A percentile compares a stretch with the other conserved stretches of the same genome.
Evolutionary conservation across 92 coral and sea anemone genomes (phyloP).

Genomic region (Ricordea florida): DNA sequence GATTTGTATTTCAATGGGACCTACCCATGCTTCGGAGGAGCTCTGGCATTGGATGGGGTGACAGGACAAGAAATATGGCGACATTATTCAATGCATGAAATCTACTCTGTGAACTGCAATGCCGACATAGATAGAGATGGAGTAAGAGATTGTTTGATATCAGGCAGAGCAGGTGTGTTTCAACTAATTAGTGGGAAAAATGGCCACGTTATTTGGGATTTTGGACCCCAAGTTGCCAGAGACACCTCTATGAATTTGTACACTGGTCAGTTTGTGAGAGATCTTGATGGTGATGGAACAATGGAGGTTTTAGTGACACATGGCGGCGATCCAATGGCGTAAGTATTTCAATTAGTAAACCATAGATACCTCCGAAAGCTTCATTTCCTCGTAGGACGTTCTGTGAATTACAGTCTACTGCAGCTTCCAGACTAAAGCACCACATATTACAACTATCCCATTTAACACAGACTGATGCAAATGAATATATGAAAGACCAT

Average conservation of each 20-base stretch:
- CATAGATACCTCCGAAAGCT: no score
- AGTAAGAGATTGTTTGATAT: constrained; percentile 84
- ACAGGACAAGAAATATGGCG: constrained; percentile 94
- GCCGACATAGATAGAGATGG: constrained; percentile 92
- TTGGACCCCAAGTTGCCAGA: constrained; percentile 82
- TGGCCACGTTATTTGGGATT: constrained; percentile 87
- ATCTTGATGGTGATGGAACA: constrained; percentile 92
- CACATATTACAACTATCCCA: neutral
- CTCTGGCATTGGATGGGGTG: constrained; percentile 83
- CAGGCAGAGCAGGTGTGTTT: constrained; percentile 94
- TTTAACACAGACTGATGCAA: no score
- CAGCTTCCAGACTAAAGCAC: no score
- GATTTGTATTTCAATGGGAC: constrained; percentile 93
- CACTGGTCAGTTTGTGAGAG: constrained; percentile 93
- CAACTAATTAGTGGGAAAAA: constrained; percentile 79
- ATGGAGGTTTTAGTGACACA: constrained; percentile 88
- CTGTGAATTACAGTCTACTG: no score
- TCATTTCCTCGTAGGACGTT: no score
- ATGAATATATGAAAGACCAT: no score
- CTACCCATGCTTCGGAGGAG: constrained; percentile 95
- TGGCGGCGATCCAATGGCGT: constrained; percentile 99
- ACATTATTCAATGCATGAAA: constrained; percentile 96
- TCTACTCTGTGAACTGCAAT: constrained; percentile 92
- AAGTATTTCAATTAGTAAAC: constrained; percentile 1
- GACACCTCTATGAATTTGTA: constrained; percentile 84